Base-by-base conservation (phyloP, 2,113 vertebrate genomes). In the Genyomyrus donnyi region DNA sequence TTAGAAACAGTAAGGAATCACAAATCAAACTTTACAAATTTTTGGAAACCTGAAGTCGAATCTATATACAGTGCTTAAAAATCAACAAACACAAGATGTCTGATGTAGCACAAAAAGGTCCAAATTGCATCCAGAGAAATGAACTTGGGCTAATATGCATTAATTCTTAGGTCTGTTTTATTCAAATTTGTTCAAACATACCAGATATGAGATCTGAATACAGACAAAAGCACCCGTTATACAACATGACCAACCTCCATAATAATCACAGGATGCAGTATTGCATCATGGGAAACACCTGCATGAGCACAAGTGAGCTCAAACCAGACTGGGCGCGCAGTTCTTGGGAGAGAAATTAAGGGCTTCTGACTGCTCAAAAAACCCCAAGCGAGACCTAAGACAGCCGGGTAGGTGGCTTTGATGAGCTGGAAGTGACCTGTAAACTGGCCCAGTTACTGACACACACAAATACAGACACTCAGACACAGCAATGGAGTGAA, bases 251-350 rank as follows among this genome's bases (percentile, higher is more conserved):
- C 70, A 48, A 24, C 84, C 48, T 62, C 87, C 84, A 91, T 83
- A 53, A 53, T 58, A 89, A 87, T 87, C 90, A 88, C 89, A 89
- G 87, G 87, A 90, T 85, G 89, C 90, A 91, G 90, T 89, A 91
- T 70, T 91, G 91, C 91, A 92, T 90, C 88, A 88, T 89, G 90
- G 92, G 90, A 90, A 89, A 85, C 31, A 49, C 8, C 3, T 83
- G 89, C n/a, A 85, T 77, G 35, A 48, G 21, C 77, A 83, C n/a
- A 70, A 42, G 5, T 42, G 74, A 46, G 84, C 62, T 62, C 53
- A 88, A 91, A 90, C 91, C 90, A 93, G 91, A 91, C 90, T 85
- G 45, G 89, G 66, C 27, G 42, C 74, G 9, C 15, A 19, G 85
- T 42, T 88, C 89, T 87, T 87, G 77, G 42, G 84, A 90, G 49